Conservation (phyloP, 1,140 invertebrate genomes). For the Euglossa dilemma region DNA sequence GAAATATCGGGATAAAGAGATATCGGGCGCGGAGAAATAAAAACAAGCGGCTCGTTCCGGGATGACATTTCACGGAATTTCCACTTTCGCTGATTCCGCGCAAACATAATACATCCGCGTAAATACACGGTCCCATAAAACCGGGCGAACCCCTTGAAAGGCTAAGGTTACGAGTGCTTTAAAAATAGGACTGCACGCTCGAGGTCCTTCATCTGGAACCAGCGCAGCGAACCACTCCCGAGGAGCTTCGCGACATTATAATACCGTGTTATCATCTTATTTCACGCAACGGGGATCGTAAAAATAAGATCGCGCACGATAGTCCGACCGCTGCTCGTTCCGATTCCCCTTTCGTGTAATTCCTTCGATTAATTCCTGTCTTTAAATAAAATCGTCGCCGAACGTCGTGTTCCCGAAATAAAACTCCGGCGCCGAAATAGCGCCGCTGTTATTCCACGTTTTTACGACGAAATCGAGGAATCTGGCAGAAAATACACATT, state of each 20-base stretch:
- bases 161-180: constrained; percentile 1
- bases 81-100: neutral
- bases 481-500: no score
- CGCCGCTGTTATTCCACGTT: no score
- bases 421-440: no score
- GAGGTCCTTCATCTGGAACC: neutral
- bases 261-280: neutral
- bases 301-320: neutral
- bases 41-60: neutral
- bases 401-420: no score
- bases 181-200: neutral
- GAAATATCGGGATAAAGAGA: no score
- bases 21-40: neutral
- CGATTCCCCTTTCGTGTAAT: no score
- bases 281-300: neutral
- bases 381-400: no score
- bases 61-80: neutral
- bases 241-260: neutral
- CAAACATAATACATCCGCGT: neutral
- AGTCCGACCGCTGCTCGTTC: no score
- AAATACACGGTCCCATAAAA: constrained; percentile 3
- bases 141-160: neutral
- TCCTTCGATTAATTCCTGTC: no score
- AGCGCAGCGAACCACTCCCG: neutral
- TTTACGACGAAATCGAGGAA: no score